Base-by-base conservation (phyloP, 2,113 vertebrate genomes). In the Tetrax tetrax region DNA sequence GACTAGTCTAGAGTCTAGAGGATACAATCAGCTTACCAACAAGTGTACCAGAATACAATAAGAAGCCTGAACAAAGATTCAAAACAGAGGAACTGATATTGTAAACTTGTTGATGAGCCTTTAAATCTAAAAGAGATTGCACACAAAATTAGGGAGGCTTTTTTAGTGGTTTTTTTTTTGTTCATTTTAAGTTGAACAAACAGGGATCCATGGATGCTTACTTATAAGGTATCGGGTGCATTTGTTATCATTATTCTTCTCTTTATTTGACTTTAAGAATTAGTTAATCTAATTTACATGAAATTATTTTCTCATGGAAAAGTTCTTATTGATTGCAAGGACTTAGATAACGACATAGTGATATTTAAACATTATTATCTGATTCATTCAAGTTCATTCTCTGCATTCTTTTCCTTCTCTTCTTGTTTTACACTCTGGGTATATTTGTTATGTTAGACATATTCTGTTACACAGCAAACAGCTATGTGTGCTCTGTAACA, bases 401-500 rank as follows among this genome's bases (percentile, higher is more conserved):
- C 72, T 80, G 13, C 19, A 70, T 77, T 92, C 54, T 84, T 88
- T 86, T 56, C 20, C 60, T 87, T 93, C 51, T 85, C 65, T 75
- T 65, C 82, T 92, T 87, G 29, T 76, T 95, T 95, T 95, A 93
- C 22, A 43, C 25, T 95, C 61, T 89, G 68, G 86, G 53, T 76
- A 87, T 90, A 89, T 96, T 96, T 96, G 78, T 94, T 95, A 84
- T 94, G 91, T 90, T 94, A 91, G 83, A 87, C 80, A 94, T 97
- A 96, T 29, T 84, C 83, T 72, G 56, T 96, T 96, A 87, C 79
- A 77, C 18, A 90, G 90, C 60, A 96, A 97, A 96, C 95, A 97
- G 94, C 72, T 95, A 83, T 96, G 90, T 96, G 68, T 94, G 83
- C 83, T 69, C 72, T 89, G 92, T 82, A 97, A 94, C 92, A 93